Conservation (phyloP, 2,113 vertebrate species). For the Euleptes europaea region DNA sequence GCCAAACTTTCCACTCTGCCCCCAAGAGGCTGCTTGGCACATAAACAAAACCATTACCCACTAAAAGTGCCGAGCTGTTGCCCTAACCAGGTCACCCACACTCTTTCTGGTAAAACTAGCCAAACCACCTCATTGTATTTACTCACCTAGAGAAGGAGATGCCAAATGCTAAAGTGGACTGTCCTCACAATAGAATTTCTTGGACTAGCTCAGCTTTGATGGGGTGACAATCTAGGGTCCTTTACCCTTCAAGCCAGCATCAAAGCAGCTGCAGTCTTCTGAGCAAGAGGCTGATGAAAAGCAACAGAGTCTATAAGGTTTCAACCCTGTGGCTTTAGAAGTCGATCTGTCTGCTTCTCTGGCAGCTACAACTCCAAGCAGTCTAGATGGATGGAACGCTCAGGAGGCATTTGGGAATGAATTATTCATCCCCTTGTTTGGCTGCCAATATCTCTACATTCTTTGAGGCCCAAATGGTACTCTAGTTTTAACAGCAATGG, state of each 20-base stretch:
- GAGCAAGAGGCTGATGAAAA: neutral
- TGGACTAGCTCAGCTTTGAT: fast-evolving
- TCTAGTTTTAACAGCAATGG: slow-evolving; percentile 58
- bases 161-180: neutral
- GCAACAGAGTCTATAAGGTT: slow-evolving; percentile 3
- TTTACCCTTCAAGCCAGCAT: slow-evolving; percentile 3
- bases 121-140: neutral
- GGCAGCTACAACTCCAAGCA: slow-evolving; percentile 37
- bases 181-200: neutral
- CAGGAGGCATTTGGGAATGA: slow-evolving; percentile 44
- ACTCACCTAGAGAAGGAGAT: slow-evolving; percentile 5
- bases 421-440: slow-evolving; percentile 54
- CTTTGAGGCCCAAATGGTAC: neutral
- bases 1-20: neutral
- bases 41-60: slow-evolving; percentile 9
- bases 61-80: neutral
- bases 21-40: neutral
- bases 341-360: slow-evolving; percentile 34
- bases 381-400: slow-evolving; percentile 44
- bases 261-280: neutral
- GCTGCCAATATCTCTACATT: slow-evolving; percentile 51
- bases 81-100: neutral
- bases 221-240: neutral
- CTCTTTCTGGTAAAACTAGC: neutral
- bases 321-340: neutral